phyloP scores from a whole-genome alignment of 1,140 invertebrate genomes.

The Saccostrea glomerata region DNA sequence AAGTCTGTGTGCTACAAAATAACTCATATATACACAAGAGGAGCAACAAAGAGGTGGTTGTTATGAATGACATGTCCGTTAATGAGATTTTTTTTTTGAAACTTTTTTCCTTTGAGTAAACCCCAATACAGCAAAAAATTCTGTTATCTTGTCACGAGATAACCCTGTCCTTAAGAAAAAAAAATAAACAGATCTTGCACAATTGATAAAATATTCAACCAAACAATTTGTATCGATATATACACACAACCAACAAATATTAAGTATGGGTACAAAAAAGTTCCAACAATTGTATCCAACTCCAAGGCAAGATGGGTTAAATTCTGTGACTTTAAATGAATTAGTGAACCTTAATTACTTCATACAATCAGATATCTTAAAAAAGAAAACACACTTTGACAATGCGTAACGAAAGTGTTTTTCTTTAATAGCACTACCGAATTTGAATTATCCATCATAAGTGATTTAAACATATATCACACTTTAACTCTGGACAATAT shows the following conservation, averaged over 20 bases:
- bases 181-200: conserved; percentile 1
- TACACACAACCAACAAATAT: conserved; percentile 22
- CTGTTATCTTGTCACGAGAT: not conserved
- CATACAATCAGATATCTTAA: not conserved
- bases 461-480: conserved; percentile 28
- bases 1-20: conserved; percentile 25
- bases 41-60: conserved; percentile 8
- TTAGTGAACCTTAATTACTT: not conserved
- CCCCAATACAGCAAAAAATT: conserved; percentile 3
- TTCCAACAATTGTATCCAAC: not conserved
- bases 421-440: conserved; percentile 4
- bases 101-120: not conserved
- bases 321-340: conserved; percentile 1
- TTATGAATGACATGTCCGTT: not conserved
- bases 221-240: conserved; percentile 26
- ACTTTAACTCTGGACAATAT: conserved; percentile 22
- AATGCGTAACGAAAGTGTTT: not conserved
- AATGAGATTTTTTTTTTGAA: not conserved
- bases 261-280: conserved; percentile 8
- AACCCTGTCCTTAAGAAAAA: conserved; percentile 2
- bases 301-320: not conserved
- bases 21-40: conserved; percentile 19
- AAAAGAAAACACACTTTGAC: not conserved
- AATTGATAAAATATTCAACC: conserved; percentile 13
- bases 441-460: conserved; percentile 29